Conservation (phyloP, 2,888 invertebrate genomes). For the Ceratothoa steindachneri region DNA sequence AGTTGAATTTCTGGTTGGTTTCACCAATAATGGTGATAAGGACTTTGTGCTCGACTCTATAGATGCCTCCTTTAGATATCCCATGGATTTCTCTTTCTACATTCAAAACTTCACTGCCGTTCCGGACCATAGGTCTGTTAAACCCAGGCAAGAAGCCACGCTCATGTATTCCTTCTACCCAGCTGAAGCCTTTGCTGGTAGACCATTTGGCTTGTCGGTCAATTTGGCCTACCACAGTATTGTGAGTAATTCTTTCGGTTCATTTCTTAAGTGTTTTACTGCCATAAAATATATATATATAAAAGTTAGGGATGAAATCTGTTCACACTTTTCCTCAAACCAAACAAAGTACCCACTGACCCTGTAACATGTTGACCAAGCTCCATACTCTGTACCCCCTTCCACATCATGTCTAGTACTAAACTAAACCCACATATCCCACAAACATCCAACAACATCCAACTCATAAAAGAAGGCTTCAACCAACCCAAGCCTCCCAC, state of each 20-base stretch:
- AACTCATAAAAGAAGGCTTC: too few species aligned
- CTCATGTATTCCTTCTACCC: slow-evolving; percentile 92
- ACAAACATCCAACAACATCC: too few species aligned
- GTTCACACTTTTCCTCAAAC: too few species aligned
- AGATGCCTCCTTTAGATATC: slow-evolving; percentile 92
- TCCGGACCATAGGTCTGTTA: slow-evolving; percentile 79
- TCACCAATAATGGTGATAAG: slow-evolving; percentile 86
- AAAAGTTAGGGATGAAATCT: too few species aligned
- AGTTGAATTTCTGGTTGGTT: slow-evolving; percentile 92
- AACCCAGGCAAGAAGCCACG: slow-evolving; percentile 87
- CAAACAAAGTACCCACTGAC: too few species aligned
- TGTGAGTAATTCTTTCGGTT: too few species aligned
- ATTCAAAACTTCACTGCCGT: slow-evolving; percentile 96
- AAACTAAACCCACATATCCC: too few species aligned
- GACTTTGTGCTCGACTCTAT: slow-evolving; percentile 88
- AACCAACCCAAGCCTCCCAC: too few species aligned
- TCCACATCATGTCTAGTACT: too few species aligned
- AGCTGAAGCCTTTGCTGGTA: slow-evolving; percentile 91
- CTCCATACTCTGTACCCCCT: too few species aligned
- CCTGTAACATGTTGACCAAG: too few species aligned
- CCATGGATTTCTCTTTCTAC: slow-evolving; percentile 96
- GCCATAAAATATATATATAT: not conserved
- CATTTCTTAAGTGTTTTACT: slow-evolving; percentile 36
- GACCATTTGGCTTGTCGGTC: slow-evolving; percentile 92
- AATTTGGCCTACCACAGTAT: slow-evolving; percentile 84